Conservation (phyloP, 1,140 invertebrate species). For the Acyrthosiphon pisum region DNA sequence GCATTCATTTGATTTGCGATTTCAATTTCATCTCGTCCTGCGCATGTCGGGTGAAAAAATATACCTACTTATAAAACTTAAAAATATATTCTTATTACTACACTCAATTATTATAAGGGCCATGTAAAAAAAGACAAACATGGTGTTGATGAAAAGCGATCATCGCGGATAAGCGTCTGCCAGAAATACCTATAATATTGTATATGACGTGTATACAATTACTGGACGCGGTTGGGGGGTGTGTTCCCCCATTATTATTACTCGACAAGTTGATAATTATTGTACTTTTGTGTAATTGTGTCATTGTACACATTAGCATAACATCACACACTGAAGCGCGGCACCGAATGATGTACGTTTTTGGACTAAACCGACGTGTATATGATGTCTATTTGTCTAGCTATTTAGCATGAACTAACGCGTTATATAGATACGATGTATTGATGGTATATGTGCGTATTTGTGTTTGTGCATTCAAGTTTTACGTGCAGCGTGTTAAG, state of each 20-base stretch:
- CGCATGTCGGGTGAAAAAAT: neutral
- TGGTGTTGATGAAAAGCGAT: neutral
- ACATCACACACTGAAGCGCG: neutral
- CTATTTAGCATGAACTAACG: neutral
- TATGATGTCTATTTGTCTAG: neutral
- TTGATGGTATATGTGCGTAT: neutral
- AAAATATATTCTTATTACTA: neutral
- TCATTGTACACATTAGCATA: too few species aligned
- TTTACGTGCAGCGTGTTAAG: neutral
- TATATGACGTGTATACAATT: neutral
- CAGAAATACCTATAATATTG: neutral
- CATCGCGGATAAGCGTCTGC: neutral
- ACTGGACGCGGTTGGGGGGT: neutral
- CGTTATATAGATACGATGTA: too few species aligned
- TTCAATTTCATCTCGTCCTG: neutral
- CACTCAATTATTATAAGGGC: neutral
- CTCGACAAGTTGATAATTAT: neutral
- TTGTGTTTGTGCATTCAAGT: neutral
- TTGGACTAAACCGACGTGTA: neutral
- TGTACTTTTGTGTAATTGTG: too few species aligned
- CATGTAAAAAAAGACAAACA: too few species aligned
- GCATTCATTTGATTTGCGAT: neutral
- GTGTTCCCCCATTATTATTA: neutral
- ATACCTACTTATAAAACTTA: neutral
- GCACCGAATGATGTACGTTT: neutral